Evolutionary conservation across 1,140 invertebrate genomes (phyloP).

Genomic region (Argopecten irradians): DNA sequence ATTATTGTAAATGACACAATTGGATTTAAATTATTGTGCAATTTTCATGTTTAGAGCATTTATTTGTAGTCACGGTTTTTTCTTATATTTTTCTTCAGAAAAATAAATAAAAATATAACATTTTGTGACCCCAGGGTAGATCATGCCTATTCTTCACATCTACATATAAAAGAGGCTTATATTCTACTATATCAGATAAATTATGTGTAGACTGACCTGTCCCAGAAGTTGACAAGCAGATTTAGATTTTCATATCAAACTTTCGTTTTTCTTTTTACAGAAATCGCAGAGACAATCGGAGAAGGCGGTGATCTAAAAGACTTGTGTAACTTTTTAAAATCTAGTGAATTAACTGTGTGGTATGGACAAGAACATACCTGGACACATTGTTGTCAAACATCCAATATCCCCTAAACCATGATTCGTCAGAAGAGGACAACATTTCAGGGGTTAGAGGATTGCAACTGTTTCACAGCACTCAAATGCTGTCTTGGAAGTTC

Average conservation of each 20-base stretch:
- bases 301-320: not conserved
- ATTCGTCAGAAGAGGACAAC: not conserved
- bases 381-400: not conserved
- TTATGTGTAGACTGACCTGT: not conserved
- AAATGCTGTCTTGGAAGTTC: not conserved
- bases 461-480: not conserved
- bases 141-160: too few relatives aligned
- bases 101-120: too few relatives aligned
- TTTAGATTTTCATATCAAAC: not conserved
- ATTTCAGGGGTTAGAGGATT: not conserved
- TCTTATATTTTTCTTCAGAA: too few relatives aligned
- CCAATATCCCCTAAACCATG: not conserved
- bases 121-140: too few relatives aligned
- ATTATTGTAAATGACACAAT: too few relatives aligned
- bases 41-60: too few relatives aligned
- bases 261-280: not conserved
- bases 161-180: too few relatives aligned
- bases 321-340: not conserved
- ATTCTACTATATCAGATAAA: too few relatives aligned
- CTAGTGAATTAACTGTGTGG: too few relatives aligned
- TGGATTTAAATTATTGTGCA: too few relatives aligned
- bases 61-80: too few relatives aligned
- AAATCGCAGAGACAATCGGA: not conserved
- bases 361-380: not conserved
- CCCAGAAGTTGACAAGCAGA: not conserved